Evolutionary conservation across 2,888 invertebrate genomes (phyloP).

Genomic region (Boloria selene): DNA sequence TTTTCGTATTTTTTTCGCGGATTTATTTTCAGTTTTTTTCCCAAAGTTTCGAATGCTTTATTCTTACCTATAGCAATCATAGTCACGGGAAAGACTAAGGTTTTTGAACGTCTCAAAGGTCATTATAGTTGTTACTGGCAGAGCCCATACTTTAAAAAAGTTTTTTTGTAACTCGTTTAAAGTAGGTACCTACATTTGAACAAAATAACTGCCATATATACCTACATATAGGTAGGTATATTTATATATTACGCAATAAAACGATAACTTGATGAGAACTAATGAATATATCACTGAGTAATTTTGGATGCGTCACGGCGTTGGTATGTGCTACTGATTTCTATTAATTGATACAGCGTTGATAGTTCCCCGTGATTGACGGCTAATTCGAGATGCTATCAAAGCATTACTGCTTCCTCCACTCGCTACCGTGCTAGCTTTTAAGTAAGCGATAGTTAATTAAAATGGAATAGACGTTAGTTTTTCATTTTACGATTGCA

Average conservation of each 20-base stretch:
- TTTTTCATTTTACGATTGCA: conserved; percentile 19
- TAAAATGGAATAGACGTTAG: conserved; percentile 13
- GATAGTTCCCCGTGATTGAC: conserved; percentile 77
- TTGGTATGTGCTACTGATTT: conserved; percentile 73
- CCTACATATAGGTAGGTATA: background rate
- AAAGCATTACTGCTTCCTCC: conserved; percentile 61
- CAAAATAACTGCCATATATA: too few relatives aligned
- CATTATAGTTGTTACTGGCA: too few relatives aligned
- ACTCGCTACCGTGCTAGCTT: conserved; percentile 38
- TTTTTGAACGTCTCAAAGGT: too few relatives aligned
- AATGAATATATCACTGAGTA: conserved; percentile 73
- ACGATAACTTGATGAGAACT: conserved; percentile 53
- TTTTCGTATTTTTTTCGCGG: too few relatives aligned
- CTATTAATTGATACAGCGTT: conserved; percentile 77
- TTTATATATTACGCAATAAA: background rate
- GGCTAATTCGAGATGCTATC: conserved; percentile 79
- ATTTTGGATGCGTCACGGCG: conserved; percentile 55
- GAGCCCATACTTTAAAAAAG: too few relatives aligned
- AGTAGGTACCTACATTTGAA: too few relatives aligned
- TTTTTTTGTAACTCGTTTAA: too few relatives aligned
- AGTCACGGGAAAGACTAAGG: too few relatives aligned
- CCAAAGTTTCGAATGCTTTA: too few relatives aligned
- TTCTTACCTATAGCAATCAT: too few relatives aligned
- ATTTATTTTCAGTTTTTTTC: too few relatives aligned
- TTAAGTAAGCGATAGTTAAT: conserved; percentile 28